phyloP scores from a whole-genome alignment of 2,888 invertebrate species.

The Rhagonycha fulva region DNA sequence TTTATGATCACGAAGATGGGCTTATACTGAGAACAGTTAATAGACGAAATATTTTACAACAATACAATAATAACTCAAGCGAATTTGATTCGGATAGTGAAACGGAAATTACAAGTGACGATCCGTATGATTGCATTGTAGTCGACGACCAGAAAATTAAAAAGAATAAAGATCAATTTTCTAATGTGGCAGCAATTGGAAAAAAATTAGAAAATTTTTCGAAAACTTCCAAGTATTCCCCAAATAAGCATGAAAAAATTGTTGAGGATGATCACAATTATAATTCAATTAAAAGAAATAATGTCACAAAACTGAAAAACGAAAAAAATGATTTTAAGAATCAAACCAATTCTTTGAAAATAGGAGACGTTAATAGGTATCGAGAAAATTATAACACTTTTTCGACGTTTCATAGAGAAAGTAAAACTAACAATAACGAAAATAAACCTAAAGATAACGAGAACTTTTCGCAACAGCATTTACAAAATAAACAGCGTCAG shows the following conservation, averaged over 20 bases:
- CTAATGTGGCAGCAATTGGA: conserved; percentile 56
- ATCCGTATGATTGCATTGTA: conserved; percentile 81
- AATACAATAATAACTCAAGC: conserved; percentile 63
- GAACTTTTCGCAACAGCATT: conserved; percentile 38
- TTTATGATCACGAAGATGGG: conserved; percentile 70
- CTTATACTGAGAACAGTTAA: conserved; percentile 74
- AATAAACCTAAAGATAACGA: conserved; percentile 37
- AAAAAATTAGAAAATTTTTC: conserved; percentile 55
- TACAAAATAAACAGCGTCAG: conserved; percentile 31
- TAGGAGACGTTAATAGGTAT: conserved; percentile 46
- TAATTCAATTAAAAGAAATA: conserved; percentile 38
- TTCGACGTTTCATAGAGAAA: conserved; percentile 50
- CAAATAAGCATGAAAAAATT: conserved; percentile 43
- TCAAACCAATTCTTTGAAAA: conserved; percentile 28
- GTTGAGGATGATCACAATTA: conserved; percentile 36
- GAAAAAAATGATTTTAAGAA: conserved; percentile 35
- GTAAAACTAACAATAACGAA: conserved; percentile 21
- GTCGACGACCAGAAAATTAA: conserved; percentile 67
- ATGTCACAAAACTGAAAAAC: conserved; percentile 37
- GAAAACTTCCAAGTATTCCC: conserved; percentile 52
- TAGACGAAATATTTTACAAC: conserved; percentile 72
- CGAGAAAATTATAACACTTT: conserved; percentile 46
- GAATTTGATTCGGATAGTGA: conserved; percentile 66
- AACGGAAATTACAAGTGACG: conserved; percentile 71
- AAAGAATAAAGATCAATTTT: conserved; percentile 47